Evolutionary conservation across 2,113 vertebrate genomes (phyloP).

Genomic region (Hiodon tergisus): DNA sequence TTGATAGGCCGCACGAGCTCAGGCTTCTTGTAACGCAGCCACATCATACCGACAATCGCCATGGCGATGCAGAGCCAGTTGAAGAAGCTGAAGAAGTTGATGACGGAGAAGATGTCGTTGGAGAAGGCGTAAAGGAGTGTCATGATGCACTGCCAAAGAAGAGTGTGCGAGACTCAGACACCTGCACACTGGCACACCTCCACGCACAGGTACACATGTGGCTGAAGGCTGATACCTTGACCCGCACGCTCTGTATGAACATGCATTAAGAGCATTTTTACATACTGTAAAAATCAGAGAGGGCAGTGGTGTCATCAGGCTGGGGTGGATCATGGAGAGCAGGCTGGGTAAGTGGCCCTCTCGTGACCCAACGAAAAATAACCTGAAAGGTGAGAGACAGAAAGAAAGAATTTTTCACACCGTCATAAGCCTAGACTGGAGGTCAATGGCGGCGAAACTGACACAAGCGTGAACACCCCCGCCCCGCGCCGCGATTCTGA

Average conservation of each 20-base stretch:
- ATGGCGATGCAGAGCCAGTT: conserved; percentile 97
- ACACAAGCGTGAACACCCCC: too few species aligned
- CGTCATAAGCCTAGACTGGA: too few species aligned
- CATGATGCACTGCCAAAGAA: conserved; percentile 76
- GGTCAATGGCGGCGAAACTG: too few species aligned
- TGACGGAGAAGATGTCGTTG: conserved; percentile 92
- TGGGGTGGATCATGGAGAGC: conserved; percentile 95
- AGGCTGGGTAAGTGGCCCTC: conserved; percentile 92
- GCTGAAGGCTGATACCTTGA: not conserved
- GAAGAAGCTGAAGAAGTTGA: conserved; percentile 99
- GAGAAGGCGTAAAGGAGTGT: conserved; percentile 95
- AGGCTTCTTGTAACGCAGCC: conserved; percentile 87
- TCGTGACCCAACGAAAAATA: conserved; percentile 91
- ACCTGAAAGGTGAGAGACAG: conserved; percentile 54
- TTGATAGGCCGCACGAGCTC: conserved; percentile 90
- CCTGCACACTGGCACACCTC: not conserved
- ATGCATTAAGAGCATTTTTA: not conserved
- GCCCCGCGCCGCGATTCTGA: too few species aligned
- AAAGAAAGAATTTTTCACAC: not conserved
- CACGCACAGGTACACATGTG: not conserved
- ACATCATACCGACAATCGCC: conserved; percentile 94
- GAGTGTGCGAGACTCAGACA: conserved; percentile 13
- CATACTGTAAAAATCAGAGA: conserved; percentile 91
- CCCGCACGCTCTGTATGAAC: not conserved
- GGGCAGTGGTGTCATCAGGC: conserved; percentile 79